These are phyloP conservation scores for Drosophila neotestacea DNA, from an alignment of 2,888 invertebrate species.

Conservation along the genomic window DNA sequence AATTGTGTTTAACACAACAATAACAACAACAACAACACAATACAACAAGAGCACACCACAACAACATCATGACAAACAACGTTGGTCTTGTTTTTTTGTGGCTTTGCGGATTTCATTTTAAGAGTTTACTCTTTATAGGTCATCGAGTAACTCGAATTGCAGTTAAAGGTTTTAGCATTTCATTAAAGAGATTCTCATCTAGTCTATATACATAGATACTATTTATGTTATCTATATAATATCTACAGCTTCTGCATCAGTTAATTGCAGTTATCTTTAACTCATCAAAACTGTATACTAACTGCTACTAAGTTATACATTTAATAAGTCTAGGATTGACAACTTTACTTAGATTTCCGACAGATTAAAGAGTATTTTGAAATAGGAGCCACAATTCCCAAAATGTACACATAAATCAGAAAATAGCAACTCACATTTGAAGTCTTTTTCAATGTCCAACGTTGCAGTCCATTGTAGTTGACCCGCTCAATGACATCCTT, in stretches of 20 bases:
- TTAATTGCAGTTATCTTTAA: too few relatives aligned
- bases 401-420: background rate
- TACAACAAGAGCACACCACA: slow-evolving; percentile 5
- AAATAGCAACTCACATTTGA: slow-evolving; percentile 75
- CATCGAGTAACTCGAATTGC: slow-evolving; percentile 12
- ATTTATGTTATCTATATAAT: too few relatives aligned
- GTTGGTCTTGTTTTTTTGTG: slow-evolving; percentile 10
- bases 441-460: slow-evolving; percentile 85
- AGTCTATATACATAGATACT: too few relatives aligned
- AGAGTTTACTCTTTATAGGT: slow-evolving; percentile 20
- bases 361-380: background rate
- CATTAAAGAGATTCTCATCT: background rate
- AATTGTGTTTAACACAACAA: slow-evolving; percentile 40
- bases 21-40: background rate
- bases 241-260: background rate
- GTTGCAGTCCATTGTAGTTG: slow-evolving; percentile 90
- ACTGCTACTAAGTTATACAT: too few relatives aligned
- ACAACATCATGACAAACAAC: slow-evolving; percentile 23
- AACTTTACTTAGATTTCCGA: background rate
- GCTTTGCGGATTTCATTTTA: slow-evolving; percentile 23
- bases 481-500: slow-evolving; percentile 92
- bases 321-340: too few relatives aligned
- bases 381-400: background rate
- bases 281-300: background rate
- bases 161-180: background rate